phyloP scores from a whole-genome alignment of 1,140 invertebrate species.

The Hyposmocoma kahamanoa region DNA sequence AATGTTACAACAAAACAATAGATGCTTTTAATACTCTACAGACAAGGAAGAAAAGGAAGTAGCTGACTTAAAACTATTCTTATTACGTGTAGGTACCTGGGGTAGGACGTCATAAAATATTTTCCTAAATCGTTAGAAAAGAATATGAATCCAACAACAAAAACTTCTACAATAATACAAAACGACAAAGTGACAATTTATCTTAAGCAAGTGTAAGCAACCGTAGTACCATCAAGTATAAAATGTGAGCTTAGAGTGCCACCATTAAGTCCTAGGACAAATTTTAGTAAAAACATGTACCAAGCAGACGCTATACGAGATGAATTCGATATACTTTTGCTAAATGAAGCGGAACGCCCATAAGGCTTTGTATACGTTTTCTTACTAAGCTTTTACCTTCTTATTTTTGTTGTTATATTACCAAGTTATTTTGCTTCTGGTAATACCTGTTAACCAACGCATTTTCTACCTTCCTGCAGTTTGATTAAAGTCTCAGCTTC shows the following conservation, averaged over 20 bases:
- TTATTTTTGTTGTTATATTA: slow-evolving; percentile 19
- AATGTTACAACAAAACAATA: not conserved
- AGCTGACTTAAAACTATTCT: too few relatives aligned
- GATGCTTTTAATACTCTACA: not conserved
- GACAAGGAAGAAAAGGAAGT: too few relatives aligned
- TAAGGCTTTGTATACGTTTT: slow-evolving; percentile 47
- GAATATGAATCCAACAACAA: too few relatives aligned
- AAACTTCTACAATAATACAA: too few relatives aligned
- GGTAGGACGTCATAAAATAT: too few relatives aligned
- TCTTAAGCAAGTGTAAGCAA: not conserved
- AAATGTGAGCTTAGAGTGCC: not conserved
- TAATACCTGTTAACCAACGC: too few relatives aligned
- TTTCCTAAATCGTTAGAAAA: too few relatives aligned
- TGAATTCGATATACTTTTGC: slow-evolving; percentile 67
- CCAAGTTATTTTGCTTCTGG: too few relatives aligned
- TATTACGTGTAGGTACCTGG: too few relatives aligned
- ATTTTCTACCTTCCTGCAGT: slow-evolving; percentile 29
- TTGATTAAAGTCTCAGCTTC: too few relatives aligned
- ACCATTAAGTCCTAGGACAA: slow-evolving; percentile 37
- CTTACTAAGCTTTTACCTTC: slow-evolving; percentile 25
- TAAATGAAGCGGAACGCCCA: slow-evolving; percentile 62
- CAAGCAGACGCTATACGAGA: slow-evolving; percentile 39
- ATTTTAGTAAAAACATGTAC: slow-evolving; percentile 56
- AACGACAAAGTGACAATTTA: not conserved
- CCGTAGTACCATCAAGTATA: slow-evolving; percentile 13